These are phyloP conservation scores for Pseudorectes ferrugineus DNA, from an alignment of 2,113 vertebrate genomes.

Conservation along the genomic window DNA sequence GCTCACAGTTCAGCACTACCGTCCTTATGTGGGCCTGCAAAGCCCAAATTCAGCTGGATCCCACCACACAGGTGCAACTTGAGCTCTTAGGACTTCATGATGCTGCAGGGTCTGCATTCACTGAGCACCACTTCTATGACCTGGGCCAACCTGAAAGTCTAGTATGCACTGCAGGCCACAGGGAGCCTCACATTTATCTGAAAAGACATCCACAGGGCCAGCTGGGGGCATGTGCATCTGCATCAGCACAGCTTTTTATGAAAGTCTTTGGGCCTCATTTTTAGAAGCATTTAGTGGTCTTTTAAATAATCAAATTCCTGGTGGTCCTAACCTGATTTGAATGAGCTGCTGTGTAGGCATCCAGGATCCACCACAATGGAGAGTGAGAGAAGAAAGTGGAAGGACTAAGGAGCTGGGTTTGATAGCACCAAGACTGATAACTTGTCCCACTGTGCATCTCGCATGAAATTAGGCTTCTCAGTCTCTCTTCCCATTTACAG, in stretches of 20 bases:
- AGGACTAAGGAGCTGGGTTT: neutral
- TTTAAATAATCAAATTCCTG: neutral
- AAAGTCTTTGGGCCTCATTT: neutral
- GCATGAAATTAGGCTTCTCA: neutral
- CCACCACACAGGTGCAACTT: neutral
- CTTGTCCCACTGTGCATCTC: neutral
- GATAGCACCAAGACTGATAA: neutral
- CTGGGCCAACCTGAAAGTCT: neutral
- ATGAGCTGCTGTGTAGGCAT: neutral
- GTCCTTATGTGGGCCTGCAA: neutral
- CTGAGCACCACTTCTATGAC: neutral
- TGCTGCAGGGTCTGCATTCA: neutral
- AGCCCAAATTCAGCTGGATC: neutral
- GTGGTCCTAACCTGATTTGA: neutral
- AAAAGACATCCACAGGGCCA: neutral
- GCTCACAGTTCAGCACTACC: neutral
- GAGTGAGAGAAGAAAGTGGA: neutral
- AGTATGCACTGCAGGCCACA: neutral
- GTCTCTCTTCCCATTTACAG: neutral
- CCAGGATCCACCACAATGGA: neutral
- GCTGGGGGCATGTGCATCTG: neutral
- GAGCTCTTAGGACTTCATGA: neutral
- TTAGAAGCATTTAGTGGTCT: neutral
- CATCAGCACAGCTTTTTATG: neutral
- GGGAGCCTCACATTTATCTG: neutral